These are phyloP conservation scores for Amphimedon queenslandica DNA, from an alignment of 37 sponge, comb jelly and placozoan genomes.

Conservation along the genomic window DNA sequence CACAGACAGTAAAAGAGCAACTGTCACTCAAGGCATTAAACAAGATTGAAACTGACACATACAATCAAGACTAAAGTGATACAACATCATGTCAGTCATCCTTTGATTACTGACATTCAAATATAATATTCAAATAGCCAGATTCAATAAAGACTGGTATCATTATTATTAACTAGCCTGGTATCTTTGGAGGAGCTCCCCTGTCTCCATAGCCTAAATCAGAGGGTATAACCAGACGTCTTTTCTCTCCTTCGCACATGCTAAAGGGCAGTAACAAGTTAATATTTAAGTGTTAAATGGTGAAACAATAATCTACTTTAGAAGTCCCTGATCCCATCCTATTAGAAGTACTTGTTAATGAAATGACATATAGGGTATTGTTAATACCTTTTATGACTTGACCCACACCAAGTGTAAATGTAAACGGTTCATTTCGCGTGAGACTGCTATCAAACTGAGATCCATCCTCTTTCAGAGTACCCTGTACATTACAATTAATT, in stretches of 20 bases:
- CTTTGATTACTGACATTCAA: background rate
- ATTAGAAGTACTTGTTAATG: background rate
- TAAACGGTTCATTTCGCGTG: slow-evolving; percentile 73
- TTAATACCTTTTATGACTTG: slow-evolving; percentile 91
- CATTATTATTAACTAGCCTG: slow-evolving; percentile 62
- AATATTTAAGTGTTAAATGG: background rate
- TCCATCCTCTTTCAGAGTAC: slow-evolving; percentile 95
- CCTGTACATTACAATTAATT: slow-evolving; percentile 30
- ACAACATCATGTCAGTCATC: background rate
- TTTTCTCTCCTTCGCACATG: slow-evolving; percentile 94
- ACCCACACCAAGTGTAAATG: slow-evolving; percentile 82
- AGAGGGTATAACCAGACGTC: slow-evolving; percentile 80
- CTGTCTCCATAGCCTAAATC: slow-evolving; percentile 90
- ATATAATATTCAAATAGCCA: background rate
- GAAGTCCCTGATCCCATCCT: slow-evolving; percentile 90
- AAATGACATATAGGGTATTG: background rate
- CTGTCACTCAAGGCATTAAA: too few relatives aligned
- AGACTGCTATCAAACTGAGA: slow-evolving; percentile 92
- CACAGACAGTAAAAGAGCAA: too few relatives aligned
- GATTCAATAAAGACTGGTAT: background rate
- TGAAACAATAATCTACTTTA: slow-evolving; percentile 53
- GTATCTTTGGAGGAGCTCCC: slow-evolving; percentile 92
- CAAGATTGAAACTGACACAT: too few relatives aligned
- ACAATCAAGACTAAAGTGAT: too few relatives aligned
- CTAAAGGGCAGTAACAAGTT: slow-evolving; percentile 17